Evolutionary conservation across 2,797 vertebrate species (phyloP).

Genomic region (Micropoecilia bifurca): DNA sequence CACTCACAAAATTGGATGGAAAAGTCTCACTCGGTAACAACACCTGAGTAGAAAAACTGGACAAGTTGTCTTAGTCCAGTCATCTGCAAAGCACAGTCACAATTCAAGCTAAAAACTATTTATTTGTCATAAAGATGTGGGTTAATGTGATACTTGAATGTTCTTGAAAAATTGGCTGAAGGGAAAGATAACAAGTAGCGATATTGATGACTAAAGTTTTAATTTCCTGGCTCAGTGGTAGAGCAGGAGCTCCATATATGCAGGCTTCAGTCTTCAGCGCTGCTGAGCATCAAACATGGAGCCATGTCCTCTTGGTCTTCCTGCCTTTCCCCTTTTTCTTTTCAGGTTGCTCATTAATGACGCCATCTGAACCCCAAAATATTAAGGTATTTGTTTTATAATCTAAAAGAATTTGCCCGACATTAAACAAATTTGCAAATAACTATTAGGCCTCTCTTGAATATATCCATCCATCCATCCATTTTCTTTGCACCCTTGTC

Average conservation of each 20-base stretch:
- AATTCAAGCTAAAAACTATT: not conserved
- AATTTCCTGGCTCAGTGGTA: not conserved
- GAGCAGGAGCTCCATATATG: not conserved
- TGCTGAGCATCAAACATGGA: not conserved
- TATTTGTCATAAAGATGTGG: not conserved
- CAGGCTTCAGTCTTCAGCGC: not conserved
- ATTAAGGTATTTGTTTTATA: too few species aligned
- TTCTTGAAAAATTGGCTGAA: not conserved
- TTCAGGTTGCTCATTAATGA: not conserved
- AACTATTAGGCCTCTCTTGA: too few species aligned
- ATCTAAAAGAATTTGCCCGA: too few species aligned
- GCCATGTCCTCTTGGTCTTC: not conserved
- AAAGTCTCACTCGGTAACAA: slow-evolving; percentile 39
- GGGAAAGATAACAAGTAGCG: not conserved
- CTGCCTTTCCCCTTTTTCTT: not conserved
- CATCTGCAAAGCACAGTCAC: not conserved
- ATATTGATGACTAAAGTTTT: not conserved
- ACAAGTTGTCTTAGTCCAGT: not conserved
- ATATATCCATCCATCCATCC: too few species aligned
- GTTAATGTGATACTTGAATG: not conserved
- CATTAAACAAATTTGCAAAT: too few species aligned
- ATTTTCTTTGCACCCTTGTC: too few species aligned
- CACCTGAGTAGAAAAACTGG: slow-evolving; percentile 20
- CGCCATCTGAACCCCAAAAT: not conserved
- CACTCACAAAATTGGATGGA: slow-evolving; percentile 39